Conservation (phyloP, 1,140 invertebrate species). For the Dufourea novaeangliae region DNA sequence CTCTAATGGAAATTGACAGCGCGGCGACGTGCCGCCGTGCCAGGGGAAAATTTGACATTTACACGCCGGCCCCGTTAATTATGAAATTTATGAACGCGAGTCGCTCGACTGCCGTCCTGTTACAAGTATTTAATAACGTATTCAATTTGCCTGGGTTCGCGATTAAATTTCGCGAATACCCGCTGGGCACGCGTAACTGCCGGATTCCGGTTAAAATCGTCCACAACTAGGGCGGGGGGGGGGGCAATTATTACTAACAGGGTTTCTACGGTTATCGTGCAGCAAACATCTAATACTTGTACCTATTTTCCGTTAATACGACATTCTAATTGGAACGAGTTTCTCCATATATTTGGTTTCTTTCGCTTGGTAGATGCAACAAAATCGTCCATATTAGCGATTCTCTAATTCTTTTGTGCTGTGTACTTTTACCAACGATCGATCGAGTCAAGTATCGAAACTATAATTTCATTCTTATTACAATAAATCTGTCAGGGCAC, state of each 20-base stretch:
- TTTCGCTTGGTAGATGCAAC: too few species aligned
- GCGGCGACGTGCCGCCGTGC: slow-evolving; percentile 20
- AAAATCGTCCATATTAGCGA: too few species aligned
- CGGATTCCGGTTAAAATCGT: neutral
- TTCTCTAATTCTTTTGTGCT: too few species aligned
- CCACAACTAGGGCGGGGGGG: too few species aligned
- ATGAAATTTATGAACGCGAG: slow-evolving; percentile 42
- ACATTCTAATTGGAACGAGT: too few species aligned
- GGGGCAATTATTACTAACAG: neutral
- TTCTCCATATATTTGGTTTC: too few species aligned
- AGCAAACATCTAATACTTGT: too few species aligned
- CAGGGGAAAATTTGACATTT: slow-evolving; percentile 37
- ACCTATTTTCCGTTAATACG: too few species aligned
- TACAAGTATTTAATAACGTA: slow-evolving; percentile 55
- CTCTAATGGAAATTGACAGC: slow-evolving; percentile 54
- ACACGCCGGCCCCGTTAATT: slow-evolving; percentile 20
- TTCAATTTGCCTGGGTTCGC: neutral
- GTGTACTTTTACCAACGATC: too few species aligned
- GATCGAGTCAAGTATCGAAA: too few species aligned
- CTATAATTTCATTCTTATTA: neutral
- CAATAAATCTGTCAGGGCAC: neutral
- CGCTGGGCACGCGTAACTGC: neutral
- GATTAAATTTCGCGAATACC: slow-evolving; percentile 31
- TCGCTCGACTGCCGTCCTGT: neutral
- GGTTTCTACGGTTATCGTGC: too few species aligned